Evolutionary conservation across 2,113 vertebrate genomes (phyloP).

Genomic region (Clarias macrocephalus): DNA sequence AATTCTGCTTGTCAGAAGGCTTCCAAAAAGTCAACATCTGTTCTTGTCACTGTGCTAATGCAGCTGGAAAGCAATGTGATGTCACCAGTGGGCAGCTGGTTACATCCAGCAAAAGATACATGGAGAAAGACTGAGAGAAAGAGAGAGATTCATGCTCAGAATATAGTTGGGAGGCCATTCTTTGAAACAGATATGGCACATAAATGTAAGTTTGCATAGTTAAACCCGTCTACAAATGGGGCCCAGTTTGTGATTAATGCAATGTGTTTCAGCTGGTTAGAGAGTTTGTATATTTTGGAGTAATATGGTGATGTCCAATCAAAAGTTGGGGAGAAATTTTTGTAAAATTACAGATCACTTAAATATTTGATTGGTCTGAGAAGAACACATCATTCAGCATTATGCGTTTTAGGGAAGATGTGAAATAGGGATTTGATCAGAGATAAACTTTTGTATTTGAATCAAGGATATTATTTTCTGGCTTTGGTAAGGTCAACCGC

Average conservation of each 20-base stretch:
- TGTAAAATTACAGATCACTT: background rate
- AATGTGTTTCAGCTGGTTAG: background rate
- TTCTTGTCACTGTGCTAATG: conserved; percentile 49
- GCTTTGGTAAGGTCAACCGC: conserved; percentile 42
- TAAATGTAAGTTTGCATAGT: conserved; percentile 3
- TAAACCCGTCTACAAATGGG: conserved; percentile 10
- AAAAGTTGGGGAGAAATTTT: conserved; percentile 23
- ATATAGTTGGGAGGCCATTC: conserved; percentile 9
- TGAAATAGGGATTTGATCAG: background rate
- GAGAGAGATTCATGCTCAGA: background rate
- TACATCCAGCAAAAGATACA: conserved; percentile 37
- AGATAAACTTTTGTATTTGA: background rate
- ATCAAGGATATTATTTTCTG: background rate
- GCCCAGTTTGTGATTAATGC: conserved; percentile 1
- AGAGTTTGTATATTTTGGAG: background rate
- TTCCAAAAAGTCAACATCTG: conserved; percentile 58
- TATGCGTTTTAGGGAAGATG: conserved; percentile 38
- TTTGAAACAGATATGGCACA: background rate
- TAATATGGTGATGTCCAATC: background rate
- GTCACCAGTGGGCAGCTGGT: conserved; percentile 60
- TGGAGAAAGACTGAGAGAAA: conserved; percentile 12
- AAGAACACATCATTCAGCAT: conserved; percentile 28
- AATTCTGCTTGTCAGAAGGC: conserved; percentile 39
- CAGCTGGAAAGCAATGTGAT: conserved; percentile 61
- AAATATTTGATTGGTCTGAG: conserved; percentile 22